phyloP scores from a whole-genome alignment of 2,113 vertebrate genomes.

The Ascaphus truei region DNA sequence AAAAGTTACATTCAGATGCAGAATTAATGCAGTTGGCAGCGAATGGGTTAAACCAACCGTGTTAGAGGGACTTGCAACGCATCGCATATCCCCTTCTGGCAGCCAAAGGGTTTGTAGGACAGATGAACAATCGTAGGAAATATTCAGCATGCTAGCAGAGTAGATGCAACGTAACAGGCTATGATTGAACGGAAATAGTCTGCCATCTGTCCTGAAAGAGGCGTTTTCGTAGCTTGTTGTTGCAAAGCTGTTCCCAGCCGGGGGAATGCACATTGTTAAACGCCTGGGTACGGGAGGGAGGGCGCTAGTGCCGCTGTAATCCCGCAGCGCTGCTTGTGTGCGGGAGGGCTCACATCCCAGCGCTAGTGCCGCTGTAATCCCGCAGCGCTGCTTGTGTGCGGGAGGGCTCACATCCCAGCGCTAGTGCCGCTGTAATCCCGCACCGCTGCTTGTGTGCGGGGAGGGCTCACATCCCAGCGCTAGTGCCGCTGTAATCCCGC shows the following conservation, averaged over 20 bases:
- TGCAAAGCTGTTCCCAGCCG: slow-evolving; percentile 35
- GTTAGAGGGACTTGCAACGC: slow-evolving; percentile 10
- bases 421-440: no score
- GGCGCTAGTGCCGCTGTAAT: no score
- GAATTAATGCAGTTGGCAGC: background rate
- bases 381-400: background rate
- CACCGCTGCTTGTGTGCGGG: no score
- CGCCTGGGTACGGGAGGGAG: slow-evolving; percentile 25
- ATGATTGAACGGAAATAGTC: slow-evolving; percentile 37
- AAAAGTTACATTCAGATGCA: no score
- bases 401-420: no score
- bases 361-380: slow-evolving; percentile 1
- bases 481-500: no score
- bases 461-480: no score
- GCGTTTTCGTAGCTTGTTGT: slow-evolving; percentile 35
- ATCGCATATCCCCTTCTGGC: slow-evolving; percentile 14
- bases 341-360: slow-evolving; percentile 25
- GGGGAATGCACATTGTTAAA: slow-evolving; percentile 35
- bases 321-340: slow-evolving; percentile 28
- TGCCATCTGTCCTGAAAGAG: slow-evolving; percentile 37
- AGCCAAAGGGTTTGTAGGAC: slow-evolving; percentile 14
- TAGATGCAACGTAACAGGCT: slow-evolving; percentile 35
- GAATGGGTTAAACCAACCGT: background rate
- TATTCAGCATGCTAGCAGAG: slow-evolving; percentile 34
- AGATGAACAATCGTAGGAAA: slow-evolving; percentile 19